Conservation (phyloP, 1,140 invertebrate species). For the Diorhabda sublineata region DNA sequence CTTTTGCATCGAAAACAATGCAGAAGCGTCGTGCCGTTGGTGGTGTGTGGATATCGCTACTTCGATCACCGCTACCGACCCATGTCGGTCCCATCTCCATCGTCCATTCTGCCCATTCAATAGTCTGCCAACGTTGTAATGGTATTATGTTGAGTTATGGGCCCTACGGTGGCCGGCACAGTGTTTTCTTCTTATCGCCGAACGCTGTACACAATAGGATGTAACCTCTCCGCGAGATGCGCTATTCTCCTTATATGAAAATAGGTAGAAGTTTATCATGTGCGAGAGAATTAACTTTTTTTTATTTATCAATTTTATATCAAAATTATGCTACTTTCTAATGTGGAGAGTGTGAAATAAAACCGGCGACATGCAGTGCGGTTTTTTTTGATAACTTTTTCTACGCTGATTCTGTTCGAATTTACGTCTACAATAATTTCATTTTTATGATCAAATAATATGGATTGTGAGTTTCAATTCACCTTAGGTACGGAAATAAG, state of each 20-base stretch:
- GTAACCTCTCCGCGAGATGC: neutral
- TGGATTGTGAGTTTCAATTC: too few relatives aligned
- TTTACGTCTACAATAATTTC: too few relatives aligned
- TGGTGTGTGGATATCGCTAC: constrained; percentile 25
- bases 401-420: too few relatives aligned
- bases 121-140: constrained; percentile 29
- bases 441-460: too few relatives aligned
- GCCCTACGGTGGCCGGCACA: constrained; percentile 20
- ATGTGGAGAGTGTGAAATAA: too few relatives aligned
- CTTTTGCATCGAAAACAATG: constrained; percentile 17
- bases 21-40: constrained; percentile 21
- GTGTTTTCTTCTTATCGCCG: constrained; percentile 14
- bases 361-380: too few relatives aligned
- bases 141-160: constrained; percentile 30
- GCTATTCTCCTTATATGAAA: neutral
- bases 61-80: constrained; percentile 27
- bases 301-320: too few relatives aligned
- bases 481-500: too few relatives aligned
- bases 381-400: too few relatives aligned
- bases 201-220: constrained; percentile 8
- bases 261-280: neutral
- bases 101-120: constrained; percentile 23
- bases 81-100: constrained; percentile 26
- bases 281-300: neutral
- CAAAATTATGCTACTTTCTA: too few relatives aligned